Evolutionary conservation across 2,797 vertebrate species (phyloP).

Genomic region (Heliangelus exortis): DNA sequence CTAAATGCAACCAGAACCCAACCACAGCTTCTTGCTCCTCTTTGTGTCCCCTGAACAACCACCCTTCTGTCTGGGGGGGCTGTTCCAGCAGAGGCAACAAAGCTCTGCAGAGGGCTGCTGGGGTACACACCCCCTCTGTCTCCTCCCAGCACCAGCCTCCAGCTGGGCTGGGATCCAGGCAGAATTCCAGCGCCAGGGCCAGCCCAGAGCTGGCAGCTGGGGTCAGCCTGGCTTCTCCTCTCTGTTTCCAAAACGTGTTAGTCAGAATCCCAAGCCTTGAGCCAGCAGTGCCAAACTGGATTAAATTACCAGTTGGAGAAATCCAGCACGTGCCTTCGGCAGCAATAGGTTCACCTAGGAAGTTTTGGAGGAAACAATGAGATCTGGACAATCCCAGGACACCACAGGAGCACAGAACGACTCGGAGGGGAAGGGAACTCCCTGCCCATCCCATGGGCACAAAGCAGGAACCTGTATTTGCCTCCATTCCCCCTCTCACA

Average conservation of each 20-base stretch:
- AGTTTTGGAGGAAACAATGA: neutral
- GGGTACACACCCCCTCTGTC: neutral
- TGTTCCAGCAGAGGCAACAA: neutral
- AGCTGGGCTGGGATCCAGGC: neutral
- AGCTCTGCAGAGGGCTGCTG: neutral
- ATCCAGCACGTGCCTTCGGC: neutral
- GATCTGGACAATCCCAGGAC: neutral
- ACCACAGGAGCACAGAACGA: fast-evolving
- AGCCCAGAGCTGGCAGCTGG: fast-evolving
- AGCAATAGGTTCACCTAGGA: neutral
- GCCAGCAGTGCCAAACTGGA: neutral
- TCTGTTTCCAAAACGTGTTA: neutral
- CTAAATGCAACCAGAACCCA: neutral
- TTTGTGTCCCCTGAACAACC: neutral
- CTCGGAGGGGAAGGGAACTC: neutral
- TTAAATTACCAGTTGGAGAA: neutral
- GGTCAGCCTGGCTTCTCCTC: neutral
- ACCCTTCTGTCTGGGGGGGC: neutral
- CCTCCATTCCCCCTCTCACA: neutral
- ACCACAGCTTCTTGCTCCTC: neutral
- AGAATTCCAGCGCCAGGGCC: neutral
- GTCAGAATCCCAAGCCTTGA: neutral
- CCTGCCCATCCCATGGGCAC: neutral
- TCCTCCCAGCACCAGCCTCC: neutral
- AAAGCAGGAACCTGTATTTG: neutral